phyloP scores from a whole-genome alignment of 2,797 vertebrate species.

The Semaprochilodus insignis region DNA sequence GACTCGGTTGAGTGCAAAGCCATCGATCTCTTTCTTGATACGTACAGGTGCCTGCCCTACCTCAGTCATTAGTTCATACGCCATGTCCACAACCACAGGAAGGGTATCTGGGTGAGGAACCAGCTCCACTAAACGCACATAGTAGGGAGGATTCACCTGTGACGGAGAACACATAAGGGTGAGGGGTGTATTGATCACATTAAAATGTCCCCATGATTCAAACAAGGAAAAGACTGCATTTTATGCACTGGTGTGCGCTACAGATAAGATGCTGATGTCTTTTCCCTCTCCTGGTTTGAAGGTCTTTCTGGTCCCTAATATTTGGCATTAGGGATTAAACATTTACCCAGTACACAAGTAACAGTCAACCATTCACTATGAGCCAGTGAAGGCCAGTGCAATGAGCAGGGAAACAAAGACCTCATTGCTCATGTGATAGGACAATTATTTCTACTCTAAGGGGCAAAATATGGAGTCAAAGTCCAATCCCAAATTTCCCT shows the following conservation, averaged over 20 bases:
- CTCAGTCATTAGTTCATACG: slow-evolving; percentile 87
- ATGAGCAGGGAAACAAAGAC: slow-evolving; percentile 1
- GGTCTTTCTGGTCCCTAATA: slow-evolving; percentile 27
- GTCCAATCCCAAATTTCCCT: slow-evolving; percentile 17
- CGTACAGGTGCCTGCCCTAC: slow-evolving; percentile 90
- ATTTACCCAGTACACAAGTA: slow-evolving; percentile 48
- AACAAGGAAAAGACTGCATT: slow-evolving; percentile 21
- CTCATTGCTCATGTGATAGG: slow-evolving; percentile 29
- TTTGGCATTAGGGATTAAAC: slow-evolving; percentile 52
- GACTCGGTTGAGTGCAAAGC: slow-evolving; percentile 93
- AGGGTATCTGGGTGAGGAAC: slow-evolving; percentile 92
- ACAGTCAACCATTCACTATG: slow-evolving; percentile 23
- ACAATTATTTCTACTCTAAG: slow-evolving; percentile 37
- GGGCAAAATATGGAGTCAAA: slow-evolving; percentile 23
- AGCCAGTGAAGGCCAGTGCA: slow-evolving; percentile 27
- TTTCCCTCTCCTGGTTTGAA: slow-evolving; percentile 5
- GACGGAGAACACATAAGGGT: neutral
- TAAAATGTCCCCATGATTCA: neutral
- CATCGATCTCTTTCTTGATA: slow-evolving; percentile 88
- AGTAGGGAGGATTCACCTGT: slow-evolving; percentile 96
- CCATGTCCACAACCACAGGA: slow-evolving; percentile 78
- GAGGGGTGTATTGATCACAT: neutral
- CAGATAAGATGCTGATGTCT: slow-evolving; percentile 24
- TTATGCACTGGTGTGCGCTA: neutral
- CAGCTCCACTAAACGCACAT: slow-evolving; percentile 92